Evolutionary conservation across 2,113 vertebrate genomes (phyloP), one percentile per base, ranked within the genome.

Genomic region (Eclectus roratus): DNA sequence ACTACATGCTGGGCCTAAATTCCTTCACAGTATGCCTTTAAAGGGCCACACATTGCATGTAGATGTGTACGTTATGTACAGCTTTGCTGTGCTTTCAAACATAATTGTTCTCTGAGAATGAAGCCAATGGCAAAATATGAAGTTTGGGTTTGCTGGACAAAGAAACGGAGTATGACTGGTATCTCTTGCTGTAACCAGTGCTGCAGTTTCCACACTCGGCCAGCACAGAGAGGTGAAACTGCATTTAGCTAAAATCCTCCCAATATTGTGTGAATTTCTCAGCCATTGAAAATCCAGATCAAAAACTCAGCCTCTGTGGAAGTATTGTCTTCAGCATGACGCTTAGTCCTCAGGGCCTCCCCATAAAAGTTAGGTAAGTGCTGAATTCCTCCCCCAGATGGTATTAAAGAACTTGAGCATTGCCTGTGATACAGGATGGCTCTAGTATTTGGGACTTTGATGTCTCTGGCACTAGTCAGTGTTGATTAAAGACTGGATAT

Each of bases 401-500:
- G 18, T 60, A 23, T 66, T 49, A 58, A 66, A 56, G 78, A 85
- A 15, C 35, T 58, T 53, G 49, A 92, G 19, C 41, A 15, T 55
- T 78, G 72, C 69, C 68, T 88, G 31, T 91, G 81, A 69, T 85
- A 56, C 50, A 21, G 44, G 49, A 84, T 78, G 64, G 28, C 72
- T 58, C 41, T 41, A 66, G 33, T 41, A 53, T 60, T 39, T 89
- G 83, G 37, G 79, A 82, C 79, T 88, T 85, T 74, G 66, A 76
- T 85, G 85, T 78, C 80, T 56, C 35, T 69, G 68, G 17, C 60
- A 43, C 72, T 46, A 52, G 20, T 37, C 66, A 70, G 16, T 28
- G 49, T 53, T 93, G 76, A 95, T 94, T 85, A 39, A 96, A 96
- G 60, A 33, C 72, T 88, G 58, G 7, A 7, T 85, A 58, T 84